Conservation (phyloP, 2,113 vertebrate genomes). For the Columba livia region DNA sequence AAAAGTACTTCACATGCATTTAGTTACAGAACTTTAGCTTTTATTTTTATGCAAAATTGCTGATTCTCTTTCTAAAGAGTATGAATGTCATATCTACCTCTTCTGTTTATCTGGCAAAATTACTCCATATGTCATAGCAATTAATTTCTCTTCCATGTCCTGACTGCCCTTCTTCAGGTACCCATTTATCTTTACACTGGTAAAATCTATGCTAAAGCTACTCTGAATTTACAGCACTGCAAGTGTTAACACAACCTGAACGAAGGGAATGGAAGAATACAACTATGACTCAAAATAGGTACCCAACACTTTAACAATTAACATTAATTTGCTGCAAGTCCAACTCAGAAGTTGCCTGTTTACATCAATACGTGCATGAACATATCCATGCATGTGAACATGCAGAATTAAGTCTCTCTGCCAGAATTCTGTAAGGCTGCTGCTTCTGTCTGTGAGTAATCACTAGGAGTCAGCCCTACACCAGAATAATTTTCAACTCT, state of each 20-base stretch:
- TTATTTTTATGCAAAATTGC: not conserved
- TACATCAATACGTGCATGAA: not conserved
- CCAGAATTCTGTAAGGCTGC: not conserved
- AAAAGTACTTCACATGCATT: not conserved
- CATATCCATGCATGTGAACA: fast-evolving
- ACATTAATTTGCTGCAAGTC: not conserved
- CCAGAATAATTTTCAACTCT: not conserved
- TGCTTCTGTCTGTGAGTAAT: not conserved
- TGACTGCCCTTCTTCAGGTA: not conserved
- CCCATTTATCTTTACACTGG: not conserved
- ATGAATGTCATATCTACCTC: not conserved
- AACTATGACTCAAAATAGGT: not conserved
- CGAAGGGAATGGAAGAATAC: not conserved
- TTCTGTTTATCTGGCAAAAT: not conserved
- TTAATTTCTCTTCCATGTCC: not conserved
- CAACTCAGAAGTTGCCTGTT: not conserved
- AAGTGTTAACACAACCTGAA: not conserved
- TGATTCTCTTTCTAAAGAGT: not conserved
- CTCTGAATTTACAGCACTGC: not conserved
- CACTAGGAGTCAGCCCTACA: not conserved
- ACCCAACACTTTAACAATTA: not conserved
- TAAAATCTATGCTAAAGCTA: not conserved
- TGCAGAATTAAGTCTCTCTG: not conserved
- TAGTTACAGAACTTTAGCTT: not conserved
- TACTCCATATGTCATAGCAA: not conserved